Base-by-base conservation (phyloP, 2,888 invertebrate species). In the Thera britannica region DNA sequence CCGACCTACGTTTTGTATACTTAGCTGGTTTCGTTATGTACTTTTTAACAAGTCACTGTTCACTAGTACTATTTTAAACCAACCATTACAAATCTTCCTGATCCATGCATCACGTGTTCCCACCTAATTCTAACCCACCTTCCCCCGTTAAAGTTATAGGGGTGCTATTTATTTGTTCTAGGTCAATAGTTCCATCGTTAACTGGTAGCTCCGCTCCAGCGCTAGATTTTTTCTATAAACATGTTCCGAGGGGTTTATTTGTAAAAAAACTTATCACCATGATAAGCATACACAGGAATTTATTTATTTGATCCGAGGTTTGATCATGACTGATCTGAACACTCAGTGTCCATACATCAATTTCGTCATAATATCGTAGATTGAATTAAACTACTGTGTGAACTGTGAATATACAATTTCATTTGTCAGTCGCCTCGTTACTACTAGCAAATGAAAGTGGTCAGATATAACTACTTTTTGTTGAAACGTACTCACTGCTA, bases 151-250 rank as follows among this genome's bases (percentile, higher is more conserved):
- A 41, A 60, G 55, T 60, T 65, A 65, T 60, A 49, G 41, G 41
- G 60, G 59, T 65, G 12, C 60, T 23, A 65, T 65, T 65, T 60
- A 65, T 65, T 2, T 56, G 59, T 49, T 65, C 49, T 7, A 41
- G 55, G 38, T 51, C 54, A 35, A 48, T 55, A 54, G 54, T 56
- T 35, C 5, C 6, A 60, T 49, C 46, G 36, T 38, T 55, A 41
- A 36, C 38, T 55, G 7, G 35, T 59, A 11, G 44, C 52, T 11
- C 52, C 12, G 48, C n/a, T 48, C 23, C 23, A 23, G 23, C 23
- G 23, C 23, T 23, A 23, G 23, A 23, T 23, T 23, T 23, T 23
- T 23, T 23, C 23, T 23, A 23, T 23, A 23, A 23, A 23, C 23
- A 23, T 23, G 23, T 23, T 23, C 23, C 23, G 23, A 1, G 23